Percentiles rank a stretch among this genome's conserved stretches.
These are phyloP conservation scores for Erythrocebus patas DNA, from an alignment of 2,113 vertebrate species.

Conservation along the genomic window DNA sequence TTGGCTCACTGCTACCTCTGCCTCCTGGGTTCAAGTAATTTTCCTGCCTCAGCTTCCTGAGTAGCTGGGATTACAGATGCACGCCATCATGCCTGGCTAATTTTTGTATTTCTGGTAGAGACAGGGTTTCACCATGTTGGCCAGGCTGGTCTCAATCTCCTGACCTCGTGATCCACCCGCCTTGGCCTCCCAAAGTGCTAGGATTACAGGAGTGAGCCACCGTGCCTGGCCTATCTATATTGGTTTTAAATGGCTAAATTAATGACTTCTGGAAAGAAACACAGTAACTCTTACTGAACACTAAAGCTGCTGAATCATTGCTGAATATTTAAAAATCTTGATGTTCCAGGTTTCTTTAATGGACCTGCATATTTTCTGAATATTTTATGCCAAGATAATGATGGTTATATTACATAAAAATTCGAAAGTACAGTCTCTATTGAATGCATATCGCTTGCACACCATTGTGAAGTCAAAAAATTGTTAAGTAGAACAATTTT, in stretches of 20 bases:
- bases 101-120: no score
- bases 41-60: no score
- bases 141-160: no score
- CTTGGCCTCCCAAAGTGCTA: no score
- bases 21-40: no score
- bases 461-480: background rate
- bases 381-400: background rate
- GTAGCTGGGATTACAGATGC: no score
- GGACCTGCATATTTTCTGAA: background rate
- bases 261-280: background rate
- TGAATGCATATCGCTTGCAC: background rate
- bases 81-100: no score
- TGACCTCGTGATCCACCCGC: no score
- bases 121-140: no score
- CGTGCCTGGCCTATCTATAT: background rate
- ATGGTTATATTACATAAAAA: background rate
- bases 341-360: background rate
- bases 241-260: background rate
- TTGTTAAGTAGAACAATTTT: background rate
- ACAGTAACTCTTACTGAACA: background rate
- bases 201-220: no score
- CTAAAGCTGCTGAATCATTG: background rate
- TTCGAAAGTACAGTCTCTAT: background rate
- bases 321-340: background rate
- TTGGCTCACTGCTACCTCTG: no score